Evolutionary conservation across 1,140 invertebrate genomes (phyloP).

Genomic region (Drusus annulatus): DNA sequence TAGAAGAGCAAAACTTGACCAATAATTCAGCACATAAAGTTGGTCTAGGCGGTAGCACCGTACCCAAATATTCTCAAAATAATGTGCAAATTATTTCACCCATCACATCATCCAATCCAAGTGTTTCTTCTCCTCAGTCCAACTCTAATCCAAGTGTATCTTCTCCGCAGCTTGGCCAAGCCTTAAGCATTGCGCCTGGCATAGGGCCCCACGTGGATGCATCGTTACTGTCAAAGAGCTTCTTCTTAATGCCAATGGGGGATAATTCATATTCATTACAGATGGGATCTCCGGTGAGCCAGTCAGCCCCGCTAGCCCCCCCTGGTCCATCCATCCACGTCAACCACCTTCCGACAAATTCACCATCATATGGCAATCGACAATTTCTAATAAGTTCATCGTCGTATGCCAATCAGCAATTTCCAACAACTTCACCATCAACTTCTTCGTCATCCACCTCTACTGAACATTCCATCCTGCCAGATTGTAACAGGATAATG

Average conservation of each 20-base stretch:
- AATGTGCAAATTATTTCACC: neutral
- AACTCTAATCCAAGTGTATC: neutral
- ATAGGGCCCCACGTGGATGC: neutral
- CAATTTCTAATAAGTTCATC: too few relatives aligned
- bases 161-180: neutral
- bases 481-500: conserved; percentile 11
- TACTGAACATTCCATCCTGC: conserved; percentile 9
- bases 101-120: neutral
- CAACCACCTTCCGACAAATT: too few relatives aligned
- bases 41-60: neutral
- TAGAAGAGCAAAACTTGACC: neutral
- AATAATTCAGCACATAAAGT: neutral
- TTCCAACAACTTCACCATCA: neutral
- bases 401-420: too few relatives aligned
- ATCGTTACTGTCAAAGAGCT: conserved; percentile 30
- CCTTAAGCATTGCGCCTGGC: neutral
- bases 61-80: neutral
- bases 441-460: neutral
- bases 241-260: conserved; percentile 34
- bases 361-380: too few relatives aligned
- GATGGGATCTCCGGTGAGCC: neutral
- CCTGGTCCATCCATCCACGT: too few relatives aligned
- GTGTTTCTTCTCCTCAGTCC: neutral
- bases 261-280: conserved; percentile 44
- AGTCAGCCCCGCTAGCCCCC: too few relatives aligned